phyloP scores from a whole-genome alignment of 2,797 vertebrate species.

The Lagocephalus sceleratus region DNA sequence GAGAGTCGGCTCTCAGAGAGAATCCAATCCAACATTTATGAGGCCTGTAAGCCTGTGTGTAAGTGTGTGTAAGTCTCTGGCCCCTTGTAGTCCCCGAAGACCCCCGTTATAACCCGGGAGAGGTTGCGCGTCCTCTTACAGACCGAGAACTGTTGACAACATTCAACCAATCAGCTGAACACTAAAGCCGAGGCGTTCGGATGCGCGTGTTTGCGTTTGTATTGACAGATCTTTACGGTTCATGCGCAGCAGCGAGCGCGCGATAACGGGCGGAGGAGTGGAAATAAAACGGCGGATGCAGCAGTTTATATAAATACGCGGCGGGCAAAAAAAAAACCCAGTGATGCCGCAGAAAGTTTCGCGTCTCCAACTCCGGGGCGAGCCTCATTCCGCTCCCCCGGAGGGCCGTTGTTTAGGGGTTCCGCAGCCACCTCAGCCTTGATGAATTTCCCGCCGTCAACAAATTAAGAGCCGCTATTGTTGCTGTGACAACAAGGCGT shows the following conservation, averaged over 20 bases:
- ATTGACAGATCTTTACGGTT: no score
- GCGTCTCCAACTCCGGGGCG: conserved; percentile 61
- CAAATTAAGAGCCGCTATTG: conserved; percentile 81
- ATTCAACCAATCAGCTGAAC: no score
- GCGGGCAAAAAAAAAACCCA: conserved; percentile 63
- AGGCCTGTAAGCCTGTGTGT: conserved; percentile 49
- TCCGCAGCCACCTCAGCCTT: conserved; percentile 67
- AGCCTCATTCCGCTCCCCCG: conserved; percentile 61
- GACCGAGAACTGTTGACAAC: background rate
- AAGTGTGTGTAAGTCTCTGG: conserved; percentile 37
- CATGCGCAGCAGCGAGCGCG: background rate
- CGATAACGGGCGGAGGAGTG: background rate
- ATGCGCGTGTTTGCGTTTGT: no score
- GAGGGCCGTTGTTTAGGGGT: conserved; percentile 71
- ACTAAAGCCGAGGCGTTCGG: no score
- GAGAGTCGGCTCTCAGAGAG: conserved; percentile 52
- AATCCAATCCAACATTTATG: conserved; percentile 75
- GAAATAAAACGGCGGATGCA: conserved; percentile 35
- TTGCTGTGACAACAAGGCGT: conserved; percentile 76
- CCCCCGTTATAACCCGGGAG: conserved; percentile 54
- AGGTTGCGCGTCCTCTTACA: conserved; percentile 49
- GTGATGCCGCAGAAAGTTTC: conserved; percentile 72
- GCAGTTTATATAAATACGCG: conserved; percentile 32
- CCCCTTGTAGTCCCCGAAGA: conserved; percentile 53
- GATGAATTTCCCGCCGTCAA: conserved; percentile 79